Conservation (phyloP, 2,888 invertebrate species). For the Myopa testacea region DNA sequence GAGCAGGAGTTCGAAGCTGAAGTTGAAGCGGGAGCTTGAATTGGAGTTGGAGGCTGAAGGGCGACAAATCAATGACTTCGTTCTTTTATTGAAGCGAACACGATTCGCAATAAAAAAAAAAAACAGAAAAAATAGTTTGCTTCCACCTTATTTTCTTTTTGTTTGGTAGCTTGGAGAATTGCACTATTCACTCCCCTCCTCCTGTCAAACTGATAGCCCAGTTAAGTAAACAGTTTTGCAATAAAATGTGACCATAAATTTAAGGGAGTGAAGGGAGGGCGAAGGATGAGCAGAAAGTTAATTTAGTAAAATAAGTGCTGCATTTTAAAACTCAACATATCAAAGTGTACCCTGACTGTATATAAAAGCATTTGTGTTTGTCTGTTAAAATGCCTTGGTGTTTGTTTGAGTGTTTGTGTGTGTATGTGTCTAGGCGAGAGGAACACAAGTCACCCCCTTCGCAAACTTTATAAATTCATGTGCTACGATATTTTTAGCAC, state of each 20-base stretch:
- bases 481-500: neutral
- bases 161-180: neutral
- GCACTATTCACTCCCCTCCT: neutral
- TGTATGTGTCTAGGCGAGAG: too few species aligned
- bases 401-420: too few species aligned
- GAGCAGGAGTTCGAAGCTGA: too few species aligned
- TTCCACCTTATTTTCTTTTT: neutral
- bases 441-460: neutral
- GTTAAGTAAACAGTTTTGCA: slow-evolving; percentile 11
- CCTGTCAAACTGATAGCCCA: neutral
- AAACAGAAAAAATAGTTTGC: neutral
- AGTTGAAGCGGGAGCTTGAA: neutral
- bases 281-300: neutral
- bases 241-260: neutral
- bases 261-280: neutral
- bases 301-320: neutral
- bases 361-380: too few species aligned
- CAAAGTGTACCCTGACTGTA: too few species aligned
- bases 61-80: slow-evolving; percentile 3
- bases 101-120: neutral
- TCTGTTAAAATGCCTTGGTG: too few species aligned
- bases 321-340: neutral
- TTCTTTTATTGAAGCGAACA: neutral
- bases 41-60: neutral
- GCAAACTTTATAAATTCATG: neutral